Evolutionary conservation across 2,797 vertebrate genomes (phyloP), one percentile per base, ranked within the genome.

Genomic region (Nannoperca obscura): DNA sequence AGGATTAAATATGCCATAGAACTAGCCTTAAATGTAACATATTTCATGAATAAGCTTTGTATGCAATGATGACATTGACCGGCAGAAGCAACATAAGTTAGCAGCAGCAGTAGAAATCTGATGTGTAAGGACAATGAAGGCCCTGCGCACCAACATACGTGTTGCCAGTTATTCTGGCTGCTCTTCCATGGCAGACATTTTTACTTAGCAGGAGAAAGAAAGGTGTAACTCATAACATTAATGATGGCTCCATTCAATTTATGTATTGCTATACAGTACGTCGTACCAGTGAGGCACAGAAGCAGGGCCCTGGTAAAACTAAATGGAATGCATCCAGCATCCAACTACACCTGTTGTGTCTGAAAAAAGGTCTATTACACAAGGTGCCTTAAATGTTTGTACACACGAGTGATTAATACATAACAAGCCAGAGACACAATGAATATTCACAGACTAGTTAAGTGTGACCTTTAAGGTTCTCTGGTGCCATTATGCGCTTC

Each of bases 91-190:
- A 19, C 14, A 53, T 7, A 24, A 49, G 38, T 19, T 44, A 44
- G 30, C 15, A 46, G 15, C 17, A 50, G 30, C 30, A 32, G 30
- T 1, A 50, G 63, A 46, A 55, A 66, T 68, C 46, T 50, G 15
- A 78, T 57, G 59, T 32, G 47, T 57, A 53, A 60, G 34, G 61
- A 60, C 40, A 62, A 59, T 58, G 70, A 49, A 72, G n/a, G 46
- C 5, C 7, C 50, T 40, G 5, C 32, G 55, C 57, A 65, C 34
- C 52, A 73, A 55, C 72, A 71, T 46, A 77, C 20, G 78, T 62
- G 65, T 64, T 65, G 27, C 47, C 79, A 44, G 61, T 81, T 78
- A 76, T 82, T 82, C 64, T 54, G 57, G 66, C 60, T 81, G 71
- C 22, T 65, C 64, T 78, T 75, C 61, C 47, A 24, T 7, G 0